Conservation (phyloP, 2,113 vertebrate genomes). For the Amblyornis subalaris region DNA sequence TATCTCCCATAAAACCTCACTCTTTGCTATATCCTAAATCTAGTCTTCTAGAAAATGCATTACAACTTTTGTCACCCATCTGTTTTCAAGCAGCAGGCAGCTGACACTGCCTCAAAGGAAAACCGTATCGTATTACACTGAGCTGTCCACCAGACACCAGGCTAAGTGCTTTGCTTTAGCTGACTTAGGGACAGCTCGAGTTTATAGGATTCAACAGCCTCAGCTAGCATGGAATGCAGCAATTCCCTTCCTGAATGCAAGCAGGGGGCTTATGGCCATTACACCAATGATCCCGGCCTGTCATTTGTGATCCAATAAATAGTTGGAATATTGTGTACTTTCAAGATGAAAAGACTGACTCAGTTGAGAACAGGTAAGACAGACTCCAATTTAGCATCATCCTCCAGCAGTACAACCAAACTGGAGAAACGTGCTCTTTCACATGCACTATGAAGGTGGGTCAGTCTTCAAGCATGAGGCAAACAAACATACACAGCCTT, state of each 20-base stretch:
- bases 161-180: background rate
- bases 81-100: background rate
- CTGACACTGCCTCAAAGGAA: background rate
- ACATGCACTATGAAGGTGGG: background rate
- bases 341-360: background rate
- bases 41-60: background rate
- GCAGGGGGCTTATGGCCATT: background rate
- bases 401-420: background rate
- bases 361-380: background rate
- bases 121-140: accelerated
- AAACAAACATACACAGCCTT: background rate
- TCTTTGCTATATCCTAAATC: background rate
- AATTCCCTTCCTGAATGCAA: background rate
- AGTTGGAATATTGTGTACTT: background rate
- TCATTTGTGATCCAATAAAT: background rate
- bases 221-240: background rate
- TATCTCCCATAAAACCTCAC: background rate
- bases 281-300: background rate
- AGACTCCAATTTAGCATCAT: background rate
- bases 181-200: background rate
- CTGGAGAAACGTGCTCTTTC: background rate
- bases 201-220: background rate
- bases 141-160: background rate
- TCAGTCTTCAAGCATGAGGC: background rate
- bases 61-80: background rate